Percentiles rank a stretch among this genome's conserved stretches.
Conservation (phyloP, 1,140 invertebrate genomes). For the Aphidius gifuensis region DNA sequence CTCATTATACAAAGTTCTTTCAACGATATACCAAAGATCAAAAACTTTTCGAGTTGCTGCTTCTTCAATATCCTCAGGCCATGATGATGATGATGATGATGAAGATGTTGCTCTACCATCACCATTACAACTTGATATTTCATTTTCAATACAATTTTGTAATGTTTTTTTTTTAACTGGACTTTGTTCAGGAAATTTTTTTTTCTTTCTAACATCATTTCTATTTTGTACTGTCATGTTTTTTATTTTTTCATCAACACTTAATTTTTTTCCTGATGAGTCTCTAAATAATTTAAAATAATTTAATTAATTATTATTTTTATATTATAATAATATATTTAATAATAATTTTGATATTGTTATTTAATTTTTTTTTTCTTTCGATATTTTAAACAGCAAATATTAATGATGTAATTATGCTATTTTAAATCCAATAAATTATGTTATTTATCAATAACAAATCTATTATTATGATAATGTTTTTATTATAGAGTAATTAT, state of each 20-base stretch:
- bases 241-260: conserved; percentile 16
- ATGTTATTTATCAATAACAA: no score
- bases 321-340: no score
- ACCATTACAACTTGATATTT: conserved; percentile 29
- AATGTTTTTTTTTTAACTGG: conserved; percentile 18
- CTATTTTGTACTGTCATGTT: not conserved
- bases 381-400: no score
- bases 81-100: conserved; percentile 25
- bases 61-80: conserved; percentile 44
- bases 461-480: no score
- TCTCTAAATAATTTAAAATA: not conserved
- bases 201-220: conserved; percentile 21
- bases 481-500: not conserved
- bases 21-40: conserved; percentile 43
- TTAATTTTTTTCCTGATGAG: conserved; percentile 13
- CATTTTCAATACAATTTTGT: conserved; percentile 20
- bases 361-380: no score
- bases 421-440: no score
- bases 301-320: not conserved
- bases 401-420: no score
- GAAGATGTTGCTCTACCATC: conserved; percentile 33
- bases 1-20: conserved; percentile 44
- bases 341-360: no score
- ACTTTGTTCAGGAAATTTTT: conserved; percentile 16
- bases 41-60: conserved; percentile 38